Base-by-base conservation (phyloP, 1,140 invertebrate species). In the Rhizoglyphus robini region DNA sequence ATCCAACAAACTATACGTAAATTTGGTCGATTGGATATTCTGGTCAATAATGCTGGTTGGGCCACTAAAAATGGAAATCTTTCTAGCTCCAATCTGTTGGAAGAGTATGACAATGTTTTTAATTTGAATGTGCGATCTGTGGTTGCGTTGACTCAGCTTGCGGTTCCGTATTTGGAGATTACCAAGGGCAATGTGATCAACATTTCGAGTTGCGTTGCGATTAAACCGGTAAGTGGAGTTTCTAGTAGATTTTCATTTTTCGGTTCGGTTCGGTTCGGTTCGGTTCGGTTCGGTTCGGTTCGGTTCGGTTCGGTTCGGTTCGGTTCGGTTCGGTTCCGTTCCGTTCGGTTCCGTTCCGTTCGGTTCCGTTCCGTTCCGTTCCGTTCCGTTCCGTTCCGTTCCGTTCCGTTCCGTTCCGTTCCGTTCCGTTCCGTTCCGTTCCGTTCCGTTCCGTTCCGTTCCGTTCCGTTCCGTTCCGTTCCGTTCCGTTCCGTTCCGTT, bases 151-250 rank as follows among this genome's bases (percentile, higher is more conserved):
- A 92, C 87, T 0, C 85, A 85, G 81, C 72, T 93, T 51, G 86
- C 87, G 32, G 84, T 88, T 0, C 90, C 91, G 0, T 81, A 93
- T 75, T 76, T 96, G 13, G 77, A 88, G 3, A 81, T 85, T 75
- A 83, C 84, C 0, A 87, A 89, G 76, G 90, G 89, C 29, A 87
- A 83, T 68, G 85, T 93, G 70, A 87, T 96, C 0, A 95, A 94
- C 75, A 84, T 95, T 0, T 93, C 89, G 1, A 93, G 89, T 74
- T 85, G 93, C 0, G 84, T 82, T 72, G 89, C 88, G 27, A 77
- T 88, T 5, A 75, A 88, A 72, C 82, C 88, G 0, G 78, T 80
- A 73, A 74, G 76, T 57, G n/a, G 4, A 8, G 34, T 60, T 60
- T 18, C 13, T 60, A 60, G 8, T 54, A 27, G 2, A 3, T n/a